Base-by-base conservation (phyloP, 2,113 vertebrate genomes). In the Rynchops niger region DNA sequence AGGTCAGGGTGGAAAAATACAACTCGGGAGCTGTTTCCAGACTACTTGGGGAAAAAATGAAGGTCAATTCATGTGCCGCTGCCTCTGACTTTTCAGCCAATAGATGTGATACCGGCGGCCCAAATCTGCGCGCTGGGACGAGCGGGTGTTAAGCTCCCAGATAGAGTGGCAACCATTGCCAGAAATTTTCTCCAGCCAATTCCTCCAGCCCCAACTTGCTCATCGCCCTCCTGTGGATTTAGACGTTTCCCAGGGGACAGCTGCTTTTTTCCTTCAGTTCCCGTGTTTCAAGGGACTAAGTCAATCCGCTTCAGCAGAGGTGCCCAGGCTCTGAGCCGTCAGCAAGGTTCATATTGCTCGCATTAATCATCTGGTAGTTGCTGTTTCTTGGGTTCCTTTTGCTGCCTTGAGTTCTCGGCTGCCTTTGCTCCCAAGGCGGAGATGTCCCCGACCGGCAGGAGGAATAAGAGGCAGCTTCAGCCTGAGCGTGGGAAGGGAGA, bases 361-460 rank as follows among this genome's bases (percentile, higher is more conserved):
- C 83, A 92, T 92, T 89, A 70, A 90, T 91, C 92, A 95, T 80
- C 90, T 29, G 56, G 8, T 66, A 9, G 25, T 66, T 84, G 82
- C 72, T 82, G 49, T 50, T 89, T 50, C 53, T 42, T 63, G 65
- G 36, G 77, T 96, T 91, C 40, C 77, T 86, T 66, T 45, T 17
- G 32, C 47, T 77, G 43, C 27, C 86, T 42, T 26, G 27, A 59
- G 58, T 17, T 93, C 73, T 79, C 12, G 50, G 79, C 92, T 38
- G 21, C 49, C 65, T 84, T 49, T 56, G 63, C 81, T 71, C 21
- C 4, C 20, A 58, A 85, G 79, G 62, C 52, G 52, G 38, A 23
- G 82, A 45, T 23, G 11, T 52, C 65, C 62, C 26, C 42, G 15
- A 8, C 0, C 10, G 58, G 40, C 14, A 69, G 86, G 12, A 72